Evolutionary conservation across 2,888 invertebrate genomes (phyloP), one percentile per base, ranked within the genome.

Genomic region (Lasius fuliginosus): DNA sequence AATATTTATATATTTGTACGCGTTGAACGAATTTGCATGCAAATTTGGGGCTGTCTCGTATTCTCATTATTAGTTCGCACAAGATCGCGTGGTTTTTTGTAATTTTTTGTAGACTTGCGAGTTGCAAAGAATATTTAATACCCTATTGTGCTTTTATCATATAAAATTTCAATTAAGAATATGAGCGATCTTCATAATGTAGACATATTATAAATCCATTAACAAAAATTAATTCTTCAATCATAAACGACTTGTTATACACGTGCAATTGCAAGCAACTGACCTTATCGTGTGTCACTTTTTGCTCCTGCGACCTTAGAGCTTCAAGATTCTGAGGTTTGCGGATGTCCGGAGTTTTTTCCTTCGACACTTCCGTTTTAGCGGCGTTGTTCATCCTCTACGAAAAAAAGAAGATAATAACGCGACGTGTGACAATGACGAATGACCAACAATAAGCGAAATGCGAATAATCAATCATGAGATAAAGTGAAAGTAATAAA

Each of bases 261-360:
- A n/a, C 27, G 9, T 30, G 12, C 8, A 46, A 62, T 77, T 40
- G 27, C 9, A 74, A 36, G 3, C 3, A 83, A 86, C 91, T 84
- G 62, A 94, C 94, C 92, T 94, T 94, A 85, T 94, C 94, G 84
- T 94, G 94, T 36, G 94, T 93, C 56, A 94, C 94, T 90, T 94
- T 94, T 82, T 94, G 94, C 82, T 94, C 94, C 79, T 94, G 94
- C 5, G 92, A 92, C 76, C 92, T 92, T 15, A 92, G 77, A 27
- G 90, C 88, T 77, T 94, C 94, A 18, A 93, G 87, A 87, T 92
- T 94, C 76, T 91, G 92, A 4, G 88, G 75, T 77, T 94, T 94
- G 46, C 92, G 91, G 23, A 89, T 86, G 58, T 92, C 92, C 46
- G 65, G 68, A 3, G 76, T 40, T 85, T 89, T 92, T 18, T 94